phyloP scores from a whole-genome alignment of 2,888 invertebrate species.

The Mythimna lalbum region DNA sequence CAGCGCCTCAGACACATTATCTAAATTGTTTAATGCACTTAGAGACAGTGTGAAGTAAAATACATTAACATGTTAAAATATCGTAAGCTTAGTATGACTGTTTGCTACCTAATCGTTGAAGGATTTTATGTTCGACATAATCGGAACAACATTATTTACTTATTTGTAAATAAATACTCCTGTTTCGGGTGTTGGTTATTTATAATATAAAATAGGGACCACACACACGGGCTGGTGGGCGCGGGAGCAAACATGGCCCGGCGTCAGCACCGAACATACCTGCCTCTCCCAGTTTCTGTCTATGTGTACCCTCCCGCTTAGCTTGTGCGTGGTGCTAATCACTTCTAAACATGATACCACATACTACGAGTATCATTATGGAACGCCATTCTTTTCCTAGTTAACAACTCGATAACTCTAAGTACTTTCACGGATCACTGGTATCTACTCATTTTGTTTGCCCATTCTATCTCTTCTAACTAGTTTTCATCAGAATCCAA shows the following conservation, averaged over 20 bases:
- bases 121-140: conserved; percentile 58
- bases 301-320: conserved; percentile 82
- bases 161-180: conserved; percentile 32
- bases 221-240: conserved; percentile 81
- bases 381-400: conserved; percentile 84
- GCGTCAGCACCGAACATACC: conserved; percentile 77
- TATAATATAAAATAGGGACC: conserved; percentile 74
- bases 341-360: conserved; percentile 84
- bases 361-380: conserved; percentile 81
- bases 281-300: conserved; percentile 74
- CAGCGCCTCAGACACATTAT: conserved; percentile 80
- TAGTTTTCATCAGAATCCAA: conserved; percentile 33
- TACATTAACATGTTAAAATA: conserved; percentile 71
- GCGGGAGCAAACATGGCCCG: conserved; percentile 82
- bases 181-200: conserved; percentile 44
- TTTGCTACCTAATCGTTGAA: conserved; percentile 61
- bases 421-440: conserved; percentile 77
- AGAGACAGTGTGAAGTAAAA: conserved; percentile 71
- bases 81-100: conserved; percentile 70
- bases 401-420: conserved; percentile 83
- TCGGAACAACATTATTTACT: conserved; percentile 14
- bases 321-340: conserved; percentile 80
- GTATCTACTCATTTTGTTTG: conserved; percentile 69
- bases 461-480: conserved; percentile 61
- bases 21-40: conserved; percentile 87